Conservation (phyloP, 2,113 vertebrate genomes). For the Anthoscopus minutus region DNA sequence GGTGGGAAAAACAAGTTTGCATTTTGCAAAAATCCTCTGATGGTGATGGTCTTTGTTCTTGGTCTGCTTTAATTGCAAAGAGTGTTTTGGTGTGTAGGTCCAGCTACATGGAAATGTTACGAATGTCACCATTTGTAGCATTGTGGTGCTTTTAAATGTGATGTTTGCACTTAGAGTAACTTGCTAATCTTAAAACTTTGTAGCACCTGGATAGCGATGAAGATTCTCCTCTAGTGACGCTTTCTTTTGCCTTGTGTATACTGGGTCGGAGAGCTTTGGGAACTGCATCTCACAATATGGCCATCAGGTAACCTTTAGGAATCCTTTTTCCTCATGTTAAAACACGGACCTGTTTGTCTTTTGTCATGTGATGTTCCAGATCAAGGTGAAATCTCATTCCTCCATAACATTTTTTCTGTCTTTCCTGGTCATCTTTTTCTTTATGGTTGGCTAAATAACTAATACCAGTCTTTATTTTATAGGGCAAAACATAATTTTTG, state of each 20-base stretch:
- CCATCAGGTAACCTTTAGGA: constrained; percentile 83
- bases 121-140: neutral
- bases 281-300: constrained; percentile 91
- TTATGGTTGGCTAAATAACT: neutral
- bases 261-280: constrained; percentile 90
- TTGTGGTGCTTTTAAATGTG: neutral
- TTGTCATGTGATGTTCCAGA: neutral
- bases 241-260: constrained; percentile 91
- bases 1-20: neutral
- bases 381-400: neutral
- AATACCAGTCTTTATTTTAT: neutral
- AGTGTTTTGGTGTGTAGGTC: neutral
- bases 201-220: constrained; percentile 88
- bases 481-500: neutral
- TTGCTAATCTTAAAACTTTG: neutral
- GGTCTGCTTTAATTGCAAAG: neutral
- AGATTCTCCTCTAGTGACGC: constrained; percentile 89
- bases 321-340: neutral
- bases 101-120: neutral
- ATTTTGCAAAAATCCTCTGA: neutral
- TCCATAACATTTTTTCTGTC: neutral
- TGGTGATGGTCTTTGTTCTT: neutral
- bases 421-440: neutral
- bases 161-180: neutral
- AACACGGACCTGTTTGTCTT: neutral